phyloP scores from a whole-genome alignment of 2,888 invertebrate genomes.

The Branchipolynoe longqiensis region DNA sequence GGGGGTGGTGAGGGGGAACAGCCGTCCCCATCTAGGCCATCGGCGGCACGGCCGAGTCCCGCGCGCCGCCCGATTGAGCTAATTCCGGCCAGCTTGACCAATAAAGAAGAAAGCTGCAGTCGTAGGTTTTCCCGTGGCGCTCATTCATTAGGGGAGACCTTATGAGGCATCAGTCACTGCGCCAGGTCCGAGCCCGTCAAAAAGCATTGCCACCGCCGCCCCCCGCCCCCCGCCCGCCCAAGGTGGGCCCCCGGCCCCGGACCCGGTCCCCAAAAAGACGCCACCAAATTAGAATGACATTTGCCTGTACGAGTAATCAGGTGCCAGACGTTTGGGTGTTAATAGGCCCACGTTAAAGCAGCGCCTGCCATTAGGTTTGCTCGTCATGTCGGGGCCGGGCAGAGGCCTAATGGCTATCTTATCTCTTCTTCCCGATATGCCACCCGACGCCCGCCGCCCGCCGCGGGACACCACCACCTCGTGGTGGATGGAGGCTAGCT shows the following conservation, averaged over 20 bases:
- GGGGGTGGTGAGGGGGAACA: too few species aligned
- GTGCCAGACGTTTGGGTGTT: conserved; percentile 28
- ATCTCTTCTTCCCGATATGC: too few species aligned
- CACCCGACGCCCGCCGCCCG: too few species aligned
- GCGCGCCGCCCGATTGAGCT: conserved; percentile 31
- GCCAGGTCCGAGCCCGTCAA: not conserved
- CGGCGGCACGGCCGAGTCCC: conserved; percentile 20
- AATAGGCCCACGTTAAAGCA: conserved; percentile 19
- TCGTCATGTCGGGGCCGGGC: too few species aligned
- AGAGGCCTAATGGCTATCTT: too few species aligned
- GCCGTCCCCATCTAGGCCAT: conserved; percentile 39
- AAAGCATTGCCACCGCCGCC: not conserved
- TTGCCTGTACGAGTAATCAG: conserved; percentile 38
- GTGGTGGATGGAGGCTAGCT: too few species aligned
- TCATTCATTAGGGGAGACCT: conserved; percentile 35
- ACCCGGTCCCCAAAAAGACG: conserved; percentile 40
- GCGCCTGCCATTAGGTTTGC: conserved; percentile 20
- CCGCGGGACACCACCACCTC: too few species aligned
- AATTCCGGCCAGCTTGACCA: conserved; percentile 29
- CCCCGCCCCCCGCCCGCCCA: not conserved
- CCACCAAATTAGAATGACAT: conserved; percentile 55
- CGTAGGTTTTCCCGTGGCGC: conserved; percentile 31
- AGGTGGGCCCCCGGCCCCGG: conserved; percentile 21
- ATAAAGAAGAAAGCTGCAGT: conserved; percentile 35
- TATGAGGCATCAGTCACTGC: conserved; percentile 44